These are phyloP conservation scores for Rhynchonycteris naso DNA, from an alignment of 2,797 vertebrate genomes.

Conservation along the genomic window DNA sequence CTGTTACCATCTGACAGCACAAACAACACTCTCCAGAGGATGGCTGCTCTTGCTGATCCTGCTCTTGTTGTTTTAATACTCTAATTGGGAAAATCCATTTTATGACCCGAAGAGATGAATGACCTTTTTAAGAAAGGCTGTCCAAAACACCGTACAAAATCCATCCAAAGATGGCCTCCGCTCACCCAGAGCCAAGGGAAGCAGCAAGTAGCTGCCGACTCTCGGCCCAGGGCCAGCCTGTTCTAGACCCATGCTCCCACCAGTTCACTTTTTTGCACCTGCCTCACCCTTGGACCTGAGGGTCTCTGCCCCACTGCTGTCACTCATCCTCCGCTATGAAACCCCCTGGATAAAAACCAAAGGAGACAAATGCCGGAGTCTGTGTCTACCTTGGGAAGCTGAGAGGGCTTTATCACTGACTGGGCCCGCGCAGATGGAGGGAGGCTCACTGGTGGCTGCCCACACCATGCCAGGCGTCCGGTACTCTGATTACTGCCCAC, in stretches of 20 bases:
- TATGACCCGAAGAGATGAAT: constrained; percentile 22
- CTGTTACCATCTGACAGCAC: neutral
- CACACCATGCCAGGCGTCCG: accelerated
- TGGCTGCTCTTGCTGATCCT: neutral
- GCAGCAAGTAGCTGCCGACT: neutral
- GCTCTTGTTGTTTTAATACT: constrained; percentile 15
- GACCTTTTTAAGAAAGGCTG: constrained; percentile 31
- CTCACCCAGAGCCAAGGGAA: neutral
- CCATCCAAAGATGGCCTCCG: neutral
- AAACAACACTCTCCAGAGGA: neutral
- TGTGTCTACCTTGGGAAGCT: neutral
- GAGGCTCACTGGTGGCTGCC: neutral
- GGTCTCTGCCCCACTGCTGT: neutral
- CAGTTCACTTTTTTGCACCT: neutral
- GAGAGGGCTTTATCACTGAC: neutral
- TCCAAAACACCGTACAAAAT: neutral
- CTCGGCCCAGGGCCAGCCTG: neutral
- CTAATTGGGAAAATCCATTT: constrained; percentile 40
- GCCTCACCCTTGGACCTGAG: neutral
- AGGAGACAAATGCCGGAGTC: neutral
- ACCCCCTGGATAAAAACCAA: neutral
- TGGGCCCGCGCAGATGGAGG: neutral
- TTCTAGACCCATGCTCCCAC: neutral
- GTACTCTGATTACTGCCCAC: neutral
- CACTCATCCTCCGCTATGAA: neutral